Evolutionary conservation across 1,140 invertebrate species (phyloP).

Genomic region (Brachionus paranguensis): DNA sequence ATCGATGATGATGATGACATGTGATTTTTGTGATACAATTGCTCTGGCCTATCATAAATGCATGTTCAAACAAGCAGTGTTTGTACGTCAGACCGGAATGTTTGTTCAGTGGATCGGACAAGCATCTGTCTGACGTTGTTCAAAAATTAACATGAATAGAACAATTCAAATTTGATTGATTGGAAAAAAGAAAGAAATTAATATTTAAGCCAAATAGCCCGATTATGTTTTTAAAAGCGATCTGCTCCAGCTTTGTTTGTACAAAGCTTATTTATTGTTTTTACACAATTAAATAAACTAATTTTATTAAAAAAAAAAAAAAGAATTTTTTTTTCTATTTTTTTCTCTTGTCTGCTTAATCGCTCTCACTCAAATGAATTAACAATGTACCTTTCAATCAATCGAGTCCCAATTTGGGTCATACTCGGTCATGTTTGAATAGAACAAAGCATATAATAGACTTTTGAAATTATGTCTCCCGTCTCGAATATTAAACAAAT

Average conservation of each 20-base stretch:
- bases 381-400: not conserved
- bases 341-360: not conserved
- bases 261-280: not conserved
- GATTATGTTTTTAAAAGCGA: not conserved
- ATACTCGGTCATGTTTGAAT: not conserved
- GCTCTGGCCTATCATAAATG: not conserved
- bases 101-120: not conserved
- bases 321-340: not conserved
- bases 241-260: not conserved
- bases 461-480: not conserved
- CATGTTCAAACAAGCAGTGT: not conserved
- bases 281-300: constrained; percentile 2
- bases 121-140: not conserved
- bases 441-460: not conserved
- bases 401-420: not conserved
- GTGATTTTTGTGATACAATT: not conserved
- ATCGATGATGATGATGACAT: not conserved
- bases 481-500: not conserved
- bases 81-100: not conserved
- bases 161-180: not conserved
- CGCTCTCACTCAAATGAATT: not conserved
- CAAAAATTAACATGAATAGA: not conserved
- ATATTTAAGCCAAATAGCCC: not conserved
- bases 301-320: not conserved
- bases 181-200: not conserved